These are phyloP conservation scores for Hoplodrina ambigua DNA, from an alignment of 2,888 invertebrate genomes.

Conservation along the genomic window DNA sequence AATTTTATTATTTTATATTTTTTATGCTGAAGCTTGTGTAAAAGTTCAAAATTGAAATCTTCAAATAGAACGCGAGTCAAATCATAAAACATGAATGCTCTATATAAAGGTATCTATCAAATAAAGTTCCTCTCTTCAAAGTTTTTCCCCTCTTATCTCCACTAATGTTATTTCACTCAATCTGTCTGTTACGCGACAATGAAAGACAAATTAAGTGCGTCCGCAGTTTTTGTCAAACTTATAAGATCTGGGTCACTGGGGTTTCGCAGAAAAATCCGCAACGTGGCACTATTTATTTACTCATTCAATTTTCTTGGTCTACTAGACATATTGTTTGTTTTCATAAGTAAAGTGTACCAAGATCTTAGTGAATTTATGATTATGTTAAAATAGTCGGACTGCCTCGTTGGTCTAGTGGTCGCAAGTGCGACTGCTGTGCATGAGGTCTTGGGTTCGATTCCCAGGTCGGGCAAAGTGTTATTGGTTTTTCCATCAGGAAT, in stretches of 20 bases:
- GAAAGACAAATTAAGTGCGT: conserved; percentile 51
- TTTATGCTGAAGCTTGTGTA: no score
- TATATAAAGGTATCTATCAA: neutral
- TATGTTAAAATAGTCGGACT: no score
- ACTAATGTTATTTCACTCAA: conserved; percentile 47
- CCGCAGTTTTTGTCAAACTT: conserved; percentile 40
- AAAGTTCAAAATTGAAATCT: no score
- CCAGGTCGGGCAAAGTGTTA: no score
- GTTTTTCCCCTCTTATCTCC: conserved; percentile 16
- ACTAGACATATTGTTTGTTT: conserved; percentile 14
- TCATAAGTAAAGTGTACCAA: neutral
- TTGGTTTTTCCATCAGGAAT: no score
- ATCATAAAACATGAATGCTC: no score
- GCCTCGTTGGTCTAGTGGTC: no score
- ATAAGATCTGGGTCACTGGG: conserved; percentile 31
- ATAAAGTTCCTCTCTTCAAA: conserved; percentile 5
- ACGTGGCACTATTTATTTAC: conserved; percentile 27
- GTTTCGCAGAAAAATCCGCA: conserved; percentile 5
- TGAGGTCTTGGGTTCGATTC: no score
- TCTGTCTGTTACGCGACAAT: conserved; percentile 43
- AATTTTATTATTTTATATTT: no score
- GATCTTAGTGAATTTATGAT: neutral
- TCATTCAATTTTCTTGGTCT: conserved; percentile 34
- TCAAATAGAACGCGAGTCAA: no score
- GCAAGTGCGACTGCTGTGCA: no score